These are phyloP conservation scores for Ganaspis sp. DNA, from an alignment of 1,140 invertebrate genomes.

Conservation along the genomic window DNA sequence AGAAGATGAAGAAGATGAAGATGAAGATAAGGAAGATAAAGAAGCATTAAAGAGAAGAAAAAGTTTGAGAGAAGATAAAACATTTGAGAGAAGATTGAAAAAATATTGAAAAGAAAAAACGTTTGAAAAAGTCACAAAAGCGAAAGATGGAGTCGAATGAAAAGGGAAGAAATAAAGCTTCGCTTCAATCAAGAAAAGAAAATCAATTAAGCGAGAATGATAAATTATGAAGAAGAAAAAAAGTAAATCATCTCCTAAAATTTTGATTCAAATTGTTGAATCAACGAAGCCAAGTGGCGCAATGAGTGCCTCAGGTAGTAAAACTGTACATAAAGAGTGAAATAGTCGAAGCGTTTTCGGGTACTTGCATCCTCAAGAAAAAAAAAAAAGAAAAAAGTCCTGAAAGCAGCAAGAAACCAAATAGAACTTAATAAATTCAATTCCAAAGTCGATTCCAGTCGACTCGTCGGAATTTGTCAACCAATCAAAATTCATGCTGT, in stretches of 20 bases:
- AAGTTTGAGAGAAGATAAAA: no score
- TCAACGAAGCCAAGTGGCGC: conserved; percentile 26
- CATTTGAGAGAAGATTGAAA: no score
- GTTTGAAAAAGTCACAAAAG: no score
- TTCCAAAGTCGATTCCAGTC: background rate
- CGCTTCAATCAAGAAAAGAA: background rate
- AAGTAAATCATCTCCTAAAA: background rate
- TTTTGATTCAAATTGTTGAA: conserved; percentile 16
- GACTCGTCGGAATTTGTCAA: background rate
- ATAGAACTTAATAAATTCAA: background rate
- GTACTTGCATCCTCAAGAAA: background rate
- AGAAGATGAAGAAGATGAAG: conserved; percentile 28
- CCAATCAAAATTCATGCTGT: background rate
- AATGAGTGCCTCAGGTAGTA: conserved; percentile 28
- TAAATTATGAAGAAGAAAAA: background rate
- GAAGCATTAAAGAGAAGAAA: no score
- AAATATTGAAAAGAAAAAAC: no score
- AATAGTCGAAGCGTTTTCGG: conserved; percentile 31
- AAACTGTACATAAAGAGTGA: conserved; percentile 23
- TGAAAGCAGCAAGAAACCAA: background rate
- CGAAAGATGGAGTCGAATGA: background rate
- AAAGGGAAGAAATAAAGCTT: background rate
- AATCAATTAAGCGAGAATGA: background rate
- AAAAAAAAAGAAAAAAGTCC: background rate
- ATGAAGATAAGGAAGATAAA: background rate